A percentile compares a stretch with the other conserved stretches of the same genome.
These are phyloP conservation scores for Caenorhabditis briggsae DNA, from an alignment of 1,140 invertebrate genomes.

Conservation along the genomic window DNA sequence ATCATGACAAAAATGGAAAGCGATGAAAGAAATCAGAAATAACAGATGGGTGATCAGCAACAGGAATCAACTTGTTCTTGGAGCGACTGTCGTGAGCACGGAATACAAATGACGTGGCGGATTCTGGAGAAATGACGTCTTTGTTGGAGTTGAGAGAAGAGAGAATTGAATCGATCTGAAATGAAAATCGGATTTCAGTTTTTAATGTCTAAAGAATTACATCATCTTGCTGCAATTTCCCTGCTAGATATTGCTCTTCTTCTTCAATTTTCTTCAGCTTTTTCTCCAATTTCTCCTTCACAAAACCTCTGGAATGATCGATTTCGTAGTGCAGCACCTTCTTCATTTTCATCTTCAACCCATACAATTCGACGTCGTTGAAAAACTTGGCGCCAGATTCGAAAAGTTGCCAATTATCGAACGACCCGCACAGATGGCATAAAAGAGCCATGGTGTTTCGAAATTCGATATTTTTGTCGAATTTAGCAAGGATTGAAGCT, in stretches of 20 bases:
- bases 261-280: neutral
- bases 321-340: slow-evolving; percentile 30
- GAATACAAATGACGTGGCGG: neutral
- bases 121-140: neutral
- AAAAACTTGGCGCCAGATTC: slow-evolving; percentile 11
- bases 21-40: slow-evolving; percentile 23
- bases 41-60: neutral
- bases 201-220: neutral
- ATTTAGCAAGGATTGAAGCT: slow-evolving; percentile 10
- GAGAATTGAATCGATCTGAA: slow-evolving; percentile 9
- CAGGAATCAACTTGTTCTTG: slow-evolving; percentile 17
- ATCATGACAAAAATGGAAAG: slow-evolving; percentile 16
- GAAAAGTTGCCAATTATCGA: slow-evolving; percentile 48
- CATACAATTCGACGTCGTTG: neutral
- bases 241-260: neutral
- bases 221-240: neutral
- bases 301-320: slow-evolving; percentile 36
- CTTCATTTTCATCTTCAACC: slow-evolving; percentile 30
- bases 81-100: slow-evolving; percentile 38
- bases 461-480: neutral
- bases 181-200: neutral
- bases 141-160: slow-evolving; percentile 17
- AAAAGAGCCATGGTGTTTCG: neutral
- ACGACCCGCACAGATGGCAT: slow-evolving; percentile 1
- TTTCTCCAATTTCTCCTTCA: slow-evolving; percentile 10